Evolutionary conservation across 2,888 invertebrate genomes (phyloP), one percentile per base, ranked within the genome.

Genomic region (Iselma pallidipennis): DNA sequence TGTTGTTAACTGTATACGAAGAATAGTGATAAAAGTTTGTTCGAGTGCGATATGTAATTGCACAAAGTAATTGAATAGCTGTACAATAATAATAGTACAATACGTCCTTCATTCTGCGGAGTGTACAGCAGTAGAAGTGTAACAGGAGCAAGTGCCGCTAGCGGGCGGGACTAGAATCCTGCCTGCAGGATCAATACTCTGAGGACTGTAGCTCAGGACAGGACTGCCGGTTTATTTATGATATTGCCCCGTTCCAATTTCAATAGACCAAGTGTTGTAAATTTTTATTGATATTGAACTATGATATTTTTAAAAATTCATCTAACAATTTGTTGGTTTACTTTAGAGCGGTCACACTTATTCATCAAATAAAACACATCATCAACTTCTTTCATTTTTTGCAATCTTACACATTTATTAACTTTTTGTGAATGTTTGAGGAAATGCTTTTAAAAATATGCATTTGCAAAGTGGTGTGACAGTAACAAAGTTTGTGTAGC

Each of bases 111-210:
- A 64, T 71, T 69, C 67, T 63, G 67, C 70, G 59, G 64, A 67
- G 67, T 60, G 63, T 70, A 69, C 70, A 67, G 71, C 67, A 28
- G 10, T 2, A 42, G 19, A 3, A 66, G 66, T 71, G 69, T 69
- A 66, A 66, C 70, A 68, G 63, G 66, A 69, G 66, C 61, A 48
- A 59, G 51, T 50, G 54, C 59, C 59, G 57, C 51, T 63, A 49
- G 49, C 59, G 59, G 63, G 55, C 57, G 63, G 61, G 61, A 63
- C 59, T 50, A 31, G 52, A 50, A 65, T 63, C 52, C 60, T 61
- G 67, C 66, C 71, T 67, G 71, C 71, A 69, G 70, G 74, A 74
- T 74, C 74, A 74, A 74, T 74, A 74, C 74, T 73, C 71, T 63
- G 71, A 73, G 74, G 72, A 74, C 71, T 71, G 16, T 37, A 66